Evolutionary conservation across 1,140 invertebrate genomes (phyloP).

Genomic region (Holotrichia oblita): DNA sequence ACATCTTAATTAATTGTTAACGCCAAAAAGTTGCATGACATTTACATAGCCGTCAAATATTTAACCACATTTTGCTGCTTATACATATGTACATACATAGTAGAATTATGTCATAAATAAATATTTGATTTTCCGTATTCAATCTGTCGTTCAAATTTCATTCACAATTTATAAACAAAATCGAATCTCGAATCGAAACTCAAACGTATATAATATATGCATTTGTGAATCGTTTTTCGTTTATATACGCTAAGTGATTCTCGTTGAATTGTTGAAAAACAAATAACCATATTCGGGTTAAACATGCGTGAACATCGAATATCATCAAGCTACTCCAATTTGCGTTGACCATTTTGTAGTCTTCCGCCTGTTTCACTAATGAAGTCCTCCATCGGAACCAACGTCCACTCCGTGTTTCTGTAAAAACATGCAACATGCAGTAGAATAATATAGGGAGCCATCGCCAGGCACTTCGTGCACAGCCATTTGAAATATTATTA

Average conservation of each 20-base stretch:
- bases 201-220: too few species aligned
- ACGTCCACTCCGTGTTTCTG: constrained; percentile 35
- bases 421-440: constrained; percentile 37
- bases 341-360: constrained; percentile 19
- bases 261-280: background rate
- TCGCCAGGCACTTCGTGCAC: constrained; percentile 14
- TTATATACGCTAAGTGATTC: background rate
- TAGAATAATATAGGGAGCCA: background rate
- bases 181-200: too few species aligned
- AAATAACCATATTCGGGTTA: background rate
- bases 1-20: too few species aligned
- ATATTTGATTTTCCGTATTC: too few species aligned
- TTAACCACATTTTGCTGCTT: too few species aligned
- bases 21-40: too few species aligned
- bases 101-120: too few species aligned
- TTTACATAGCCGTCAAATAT: too few species aligned
- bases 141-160: too few species aligned
- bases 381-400: constrained; percentile 25
- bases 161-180: too few species aligned
- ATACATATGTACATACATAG: too few species aligned
- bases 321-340: constrained; percentile 7
- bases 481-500: constrained; percentile 5
- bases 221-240: background rate
- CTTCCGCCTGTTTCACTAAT: background rate
- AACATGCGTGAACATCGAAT: background rate